Base-by-base conservation (phyloP, 2,888 invertebrate genomes). In the Megamerina dolium region DNA sequence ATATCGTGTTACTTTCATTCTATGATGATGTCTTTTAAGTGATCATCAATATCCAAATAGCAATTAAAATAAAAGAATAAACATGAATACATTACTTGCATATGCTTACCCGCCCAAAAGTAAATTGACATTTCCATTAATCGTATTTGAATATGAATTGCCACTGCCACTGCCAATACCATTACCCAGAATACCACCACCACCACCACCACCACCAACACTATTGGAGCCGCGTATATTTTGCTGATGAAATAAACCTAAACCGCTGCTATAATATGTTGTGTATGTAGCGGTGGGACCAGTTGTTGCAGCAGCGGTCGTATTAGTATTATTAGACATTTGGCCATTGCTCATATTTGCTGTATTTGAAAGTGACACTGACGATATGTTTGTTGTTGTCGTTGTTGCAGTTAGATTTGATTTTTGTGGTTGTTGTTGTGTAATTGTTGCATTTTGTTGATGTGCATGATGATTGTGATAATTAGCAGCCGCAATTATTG, bases 61-160 rank as follows among this genome's bases (percentile, higher is more conserved):
- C n/a, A n/a, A n/a, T n/a, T n/a, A n/a, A n/a, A n/a, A n/a, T n/a
- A n/a, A n/a, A n/a, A n/a, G n/a, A n/a, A n/a, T n/a, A n/a, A n/a
- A n/a, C n/a, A n/a, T n/a, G n/a, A n/a, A 23, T 23, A 23, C 10
- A 23, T 8, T 8, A 23, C 10, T 23, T 23, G 23, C 23, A 23
- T 23, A 19, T 20, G 63, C 82, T 77, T 70, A 87, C 87, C 87
- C 86, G 72, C 86, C 83, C 56, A 87, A 79, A 57, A 87, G 77
- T 54, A 87, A 76, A 72, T 87, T 87, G 61, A 81, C 79, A 59
- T 77, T 77, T 56, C 80, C 81, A 63, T 81, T 66, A 55, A 64
- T 66, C 50, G 60, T 59, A 52, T 65, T 58, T 16, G 64, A 56
- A 52, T 63, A 64, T 20, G 56, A 52, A 41, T 59, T 54, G 27